Conservation (phyloP, 2,888 invertebrate genomes). For the Rhagonycha lutea region DNA sequence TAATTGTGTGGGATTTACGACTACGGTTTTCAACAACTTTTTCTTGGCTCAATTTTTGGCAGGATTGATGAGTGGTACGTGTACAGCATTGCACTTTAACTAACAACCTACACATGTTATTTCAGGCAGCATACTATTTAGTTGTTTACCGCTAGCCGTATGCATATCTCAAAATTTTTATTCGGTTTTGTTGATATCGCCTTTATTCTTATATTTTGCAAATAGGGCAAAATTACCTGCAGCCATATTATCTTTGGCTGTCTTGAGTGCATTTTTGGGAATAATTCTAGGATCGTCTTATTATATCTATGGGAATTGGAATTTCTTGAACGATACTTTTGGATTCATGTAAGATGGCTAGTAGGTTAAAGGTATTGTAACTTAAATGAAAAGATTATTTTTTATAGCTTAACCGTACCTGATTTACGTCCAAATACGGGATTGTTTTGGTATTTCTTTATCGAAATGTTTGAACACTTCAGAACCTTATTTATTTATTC, state of each 20-base stretch:
- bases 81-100: conserved; percentile 13
- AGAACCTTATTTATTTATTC: conserved; percentile 91
- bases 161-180: conserved; percentile 83
- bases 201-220: conserved; percentile 74
- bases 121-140: conserved; percentile 62
- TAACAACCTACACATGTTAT: conserved; percentile 12
- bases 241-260: conserved; percentile 42
- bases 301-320: conserved; percentile 42
- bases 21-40: conserved; percentile 89
- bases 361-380: not conserved
- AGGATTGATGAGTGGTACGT: conserved; percentile 65
- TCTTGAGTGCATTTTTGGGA: conserved; percentile 24
- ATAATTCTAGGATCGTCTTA: conserved; percentile 7
- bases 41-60: conserved; percentile 73
- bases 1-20: conserved; percentile 86
- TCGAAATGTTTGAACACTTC: conserved; percentile 99
- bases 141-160: conserved; percentile 73
- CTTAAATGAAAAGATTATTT: conserved; percentile 25
- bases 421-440: conserved; percentile 97
- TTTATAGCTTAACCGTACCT: conserved; percentile 81
- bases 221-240: conserved; percentile 58
- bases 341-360: conserved; percentile 70
- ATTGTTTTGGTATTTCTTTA: conserved; percentile 99
- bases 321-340: conserved; percentile 57
- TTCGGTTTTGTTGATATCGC: conserved; percentile 81